Conservation (phyloP, 1,140 invertebrate species). For the Euwallacea fornicatus region DNA sequence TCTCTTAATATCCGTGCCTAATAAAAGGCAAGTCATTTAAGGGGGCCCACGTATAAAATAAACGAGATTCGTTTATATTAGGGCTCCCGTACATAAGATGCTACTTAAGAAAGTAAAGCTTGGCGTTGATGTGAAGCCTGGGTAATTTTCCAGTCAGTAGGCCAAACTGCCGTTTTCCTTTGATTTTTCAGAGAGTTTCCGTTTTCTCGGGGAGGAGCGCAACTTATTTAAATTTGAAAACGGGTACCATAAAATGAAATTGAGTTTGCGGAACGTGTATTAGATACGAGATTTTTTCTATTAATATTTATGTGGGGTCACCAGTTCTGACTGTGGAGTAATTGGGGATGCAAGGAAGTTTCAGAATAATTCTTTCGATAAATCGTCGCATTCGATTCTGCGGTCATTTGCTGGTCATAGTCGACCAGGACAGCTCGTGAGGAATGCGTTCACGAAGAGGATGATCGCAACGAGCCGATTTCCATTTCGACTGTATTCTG, state of each 20-base stretch:
- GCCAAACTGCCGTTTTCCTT: constrained; percentile 17
- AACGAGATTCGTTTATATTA: constrained; percentile 5
- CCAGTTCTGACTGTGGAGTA: too few relatives aligned
- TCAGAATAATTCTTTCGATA: too few relatives aligned
- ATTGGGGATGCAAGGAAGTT: too few relatives aligned
- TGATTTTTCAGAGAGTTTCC: constrained; percentile 22
- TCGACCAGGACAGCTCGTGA: too few relatives aligned
- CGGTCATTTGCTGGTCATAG: too few relatives aligned
- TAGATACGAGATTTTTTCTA: constrained; percentile 1
- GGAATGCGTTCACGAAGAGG: too few relatives aligned
- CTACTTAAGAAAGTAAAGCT: constrained; percentile 9
- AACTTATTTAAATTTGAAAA: constrained; percentile 20
- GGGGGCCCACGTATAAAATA: constrained; percentile 4
- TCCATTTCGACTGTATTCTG: too few relatives aligned
- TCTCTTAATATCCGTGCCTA: too few relatives aligned
- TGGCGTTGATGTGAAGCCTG: constrained; percentile 1
- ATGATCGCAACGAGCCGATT: too few relatives aligned
- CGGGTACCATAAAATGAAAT: constrained; percentile 18
- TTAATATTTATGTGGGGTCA: too few relatives aligned
- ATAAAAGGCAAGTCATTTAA: neutral
- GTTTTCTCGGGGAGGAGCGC: neutral
- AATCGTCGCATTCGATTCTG: too few relatives aligned
- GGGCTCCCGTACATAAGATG: neutral
- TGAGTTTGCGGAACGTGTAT: constrained; percentile 12
- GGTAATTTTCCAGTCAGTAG: constrained; percentile 23